Evolutionary conservation across 2,797 vertebrate species (phyloP), one percentile per base, ranked within the genome.

Genomic region (Rostrhamus sociabilis): DNA sequence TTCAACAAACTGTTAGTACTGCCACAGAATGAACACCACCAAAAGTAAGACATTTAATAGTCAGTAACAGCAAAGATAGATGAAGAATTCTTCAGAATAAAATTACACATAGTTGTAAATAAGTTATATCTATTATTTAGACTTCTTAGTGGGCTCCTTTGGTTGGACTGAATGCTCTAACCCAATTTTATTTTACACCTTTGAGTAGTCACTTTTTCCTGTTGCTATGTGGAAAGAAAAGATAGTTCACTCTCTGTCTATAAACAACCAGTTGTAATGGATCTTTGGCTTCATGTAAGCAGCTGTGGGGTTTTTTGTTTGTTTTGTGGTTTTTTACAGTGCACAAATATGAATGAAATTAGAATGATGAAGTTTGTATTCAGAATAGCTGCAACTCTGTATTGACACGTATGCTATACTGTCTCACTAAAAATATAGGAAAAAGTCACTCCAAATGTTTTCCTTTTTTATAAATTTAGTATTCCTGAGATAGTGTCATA

Each of bases 1-100:
- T 85, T 88, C 86, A 90, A 32, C 45, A 86, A 94, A 50, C 26
- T 86, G 25, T 86, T 93, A 87, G 66, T 80, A 53, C 7, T 75
- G 20, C 11, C 31, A 83, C 79, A 89, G 88, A 96, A 89, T 60
- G 34, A 93, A 77, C 56, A 47, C 9, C 9, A 88, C 22, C 27
- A 13, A 20, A 40, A 67, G 15, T 59, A 56, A 90, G 40, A 75
- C 21, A 64, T 83, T n/a, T 75, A 77, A 58, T 82, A 93, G 75
- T 40, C 84, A 12, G 6, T 77, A 84, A 27, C 25, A 93, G 21
- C 25, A 71, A 93, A 62, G 23, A 60, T 40, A 82, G 43, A 53
- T 55, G 21, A 38, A 36, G 42, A 83, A 60, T 83, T 88, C 53
- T 87, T 91, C 45, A 43, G 23, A 77, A 81, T 66, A 78, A 56